Base-by-base conservation (phyloP, 30 jellyfish, hydroid and myxozoan genomes). In the Hydractinia symbiolongicarpus region DNA sequence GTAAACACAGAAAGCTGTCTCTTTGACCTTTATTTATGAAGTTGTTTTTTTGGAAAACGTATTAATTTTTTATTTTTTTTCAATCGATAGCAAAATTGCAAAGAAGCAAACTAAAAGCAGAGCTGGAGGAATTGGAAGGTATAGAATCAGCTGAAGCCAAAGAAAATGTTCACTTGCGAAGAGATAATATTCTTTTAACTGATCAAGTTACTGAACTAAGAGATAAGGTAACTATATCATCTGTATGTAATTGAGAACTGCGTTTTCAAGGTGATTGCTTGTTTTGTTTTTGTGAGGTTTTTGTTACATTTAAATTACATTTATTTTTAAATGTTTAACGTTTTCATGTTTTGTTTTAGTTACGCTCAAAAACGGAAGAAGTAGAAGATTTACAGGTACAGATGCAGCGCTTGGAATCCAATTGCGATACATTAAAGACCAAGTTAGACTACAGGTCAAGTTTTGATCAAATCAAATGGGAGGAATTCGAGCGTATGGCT, bases 401-500 rank as follows among this genome's bases (percentile, higher is more conserved):
- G 73, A 30, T 67, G 66, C 68, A 83, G 57, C 89, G 86, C 15
- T 60, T 40, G 72, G 68, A 72, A 82, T 73, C 50, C 9, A 84
- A 71, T 7, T 40, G 53, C n/a, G 50, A 86, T 13, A 84, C 71
- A 5, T 64, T 90, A 53, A 89, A 79, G 19, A 77, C 95, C 55
- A 84, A 82, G 52, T 55, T 86, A 67, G 77, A 67, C n/a, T 67
- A 78, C 73, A 95, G 86, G 55, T 66, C 68, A 20, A 86, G 83
- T 30, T 78, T 91, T 53, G 96, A 91, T 71, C 77, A 81, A 61
- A 91, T 91, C 80, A 86, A 86, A 53, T 91, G 98, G 98, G 98
- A 91, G 49, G 98, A 91, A 68, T 83, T 91, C 19, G 98, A 91
- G 73, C 82, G 79, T 17, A 91, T 91, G 89, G 98, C 98, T 9